Conservation (phyloP, 2,888 invertebrate species). For the Drosophila atroscutellata region DNA sequence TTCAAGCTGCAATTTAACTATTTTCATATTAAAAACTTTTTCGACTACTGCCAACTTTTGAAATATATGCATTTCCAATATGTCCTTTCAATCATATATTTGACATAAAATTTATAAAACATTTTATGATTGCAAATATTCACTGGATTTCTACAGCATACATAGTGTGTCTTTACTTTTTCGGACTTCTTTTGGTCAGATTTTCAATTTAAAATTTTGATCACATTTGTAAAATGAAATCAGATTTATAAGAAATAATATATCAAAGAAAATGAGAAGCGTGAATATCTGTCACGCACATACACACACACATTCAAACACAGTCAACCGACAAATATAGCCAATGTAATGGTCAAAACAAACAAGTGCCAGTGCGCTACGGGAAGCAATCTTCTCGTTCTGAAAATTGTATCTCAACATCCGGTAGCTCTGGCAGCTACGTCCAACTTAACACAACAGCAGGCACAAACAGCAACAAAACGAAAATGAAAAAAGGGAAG, state of each 20-base stretch:
- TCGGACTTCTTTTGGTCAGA: not conserved
- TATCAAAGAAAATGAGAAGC: conserved; percentile 57
- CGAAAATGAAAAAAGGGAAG: conserved; percentile 29
- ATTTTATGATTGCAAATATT: not conserved
- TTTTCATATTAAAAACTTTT: not conserved
- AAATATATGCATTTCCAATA: not conserved
- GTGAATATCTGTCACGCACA: conserved; percentile 50
- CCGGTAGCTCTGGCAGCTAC: conserved; percentile 55
- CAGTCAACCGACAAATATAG: conserved; percentile 60
- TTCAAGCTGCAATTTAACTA: conserved; percentile 11
- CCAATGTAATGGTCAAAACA: conserved; percentile 73
- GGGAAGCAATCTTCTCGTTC: conserved; percentile 74
- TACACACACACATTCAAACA: conserved; percentile 4
- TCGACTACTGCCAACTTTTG: not conserved
- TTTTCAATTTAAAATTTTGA: conserved; percentile 61
- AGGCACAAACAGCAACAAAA: conserved; percentile 19
- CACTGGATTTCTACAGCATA: not conserved
- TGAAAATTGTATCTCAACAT: conserved; percentile 66
- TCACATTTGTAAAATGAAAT: conserved; percentile 69
- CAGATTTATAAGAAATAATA: conserved; percentile 58
- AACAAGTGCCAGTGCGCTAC: conserved; percentile 50
- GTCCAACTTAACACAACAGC: conserved; percentile 21
- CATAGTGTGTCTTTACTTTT: not conserved
- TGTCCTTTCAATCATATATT: not conserved
- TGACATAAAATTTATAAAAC: not conserved